These are phyloP conservation scores for Intellagama lesueurii DNA, from an alignment of 2,797 vertebrate genomes.

Conservation along the genomic window DNA sequence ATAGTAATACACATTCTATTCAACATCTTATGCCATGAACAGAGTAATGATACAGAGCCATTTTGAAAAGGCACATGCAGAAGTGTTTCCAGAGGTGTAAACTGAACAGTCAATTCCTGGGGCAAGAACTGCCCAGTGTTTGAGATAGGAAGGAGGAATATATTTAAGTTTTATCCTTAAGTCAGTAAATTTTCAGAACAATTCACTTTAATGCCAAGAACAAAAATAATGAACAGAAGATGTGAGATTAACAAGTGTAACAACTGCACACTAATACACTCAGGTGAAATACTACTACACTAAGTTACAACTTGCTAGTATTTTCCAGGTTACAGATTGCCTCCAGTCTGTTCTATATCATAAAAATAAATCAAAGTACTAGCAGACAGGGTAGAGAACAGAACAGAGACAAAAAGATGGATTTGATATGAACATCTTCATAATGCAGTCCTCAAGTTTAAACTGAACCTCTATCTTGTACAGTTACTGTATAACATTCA, in stretches of 20 bases:
- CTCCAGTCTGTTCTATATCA: not conserved
- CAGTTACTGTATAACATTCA: not conserved
- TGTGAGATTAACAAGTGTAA: not conserved
- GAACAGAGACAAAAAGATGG: not conserved
- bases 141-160: not conserved
- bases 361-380: not conserved
- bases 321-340: not conserved
- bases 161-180: not conserved
- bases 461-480: not conserved
- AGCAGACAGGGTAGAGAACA: not conserved
- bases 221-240: not conserved
- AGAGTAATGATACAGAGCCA: conserved; percentile 20
- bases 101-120: not conserved
- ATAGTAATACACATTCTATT: conserved; percentile 7
- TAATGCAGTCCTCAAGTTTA: not conserved
- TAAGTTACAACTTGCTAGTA: not conserved
- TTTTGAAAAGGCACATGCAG: conserved; percentile 43
- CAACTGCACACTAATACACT: not conserved
- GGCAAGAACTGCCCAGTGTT: conserved; percentile 1
- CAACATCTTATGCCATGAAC: conserved; percentile 9
- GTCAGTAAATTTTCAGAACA: conserved; percentile 7
- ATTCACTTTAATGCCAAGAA: not conserved
- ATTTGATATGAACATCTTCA: not conserved
- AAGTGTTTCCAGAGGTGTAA: not conserved
- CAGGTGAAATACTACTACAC: conserved; percentile 12